These are phyloP conservation scores for Drepana falcataria DNA, from an alignment of 2,888 invertebrate genomes.

Conservation along the genomic window DNA sequence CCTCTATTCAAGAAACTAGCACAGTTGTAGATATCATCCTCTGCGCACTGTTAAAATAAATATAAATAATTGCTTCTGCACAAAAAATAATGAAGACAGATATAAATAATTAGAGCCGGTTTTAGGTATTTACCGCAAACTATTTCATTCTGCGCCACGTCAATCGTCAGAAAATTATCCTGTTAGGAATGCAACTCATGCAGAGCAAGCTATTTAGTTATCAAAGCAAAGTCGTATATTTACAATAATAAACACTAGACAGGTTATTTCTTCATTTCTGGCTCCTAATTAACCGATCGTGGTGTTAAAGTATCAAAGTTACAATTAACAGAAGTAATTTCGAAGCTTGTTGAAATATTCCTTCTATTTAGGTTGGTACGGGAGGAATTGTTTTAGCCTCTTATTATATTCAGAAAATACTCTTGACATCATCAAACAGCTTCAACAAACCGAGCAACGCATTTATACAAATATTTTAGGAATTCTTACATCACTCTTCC, in stretches of 20 bases:
- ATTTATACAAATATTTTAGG: background rate
- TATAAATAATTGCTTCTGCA: no score
- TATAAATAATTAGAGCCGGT: constrained; percentile 16
- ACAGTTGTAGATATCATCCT: no score
- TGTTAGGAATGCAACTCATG: constrained; percentile 39
- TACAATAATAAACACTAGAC: no score
- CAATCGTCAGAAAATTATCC: constrained; percentile 32
- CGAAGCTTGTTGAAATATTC: background rate
- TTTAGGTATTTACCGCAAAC: constrained; percentile 11
- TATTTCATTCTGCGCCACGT: constrained; percentile 13
- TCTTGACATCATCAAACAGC: background rate
- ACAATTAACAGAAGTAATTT: background rate
- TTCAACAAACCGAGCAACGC: background rate
- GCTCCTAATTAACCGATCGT: no score
- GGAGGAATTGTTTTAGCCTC: background rate
- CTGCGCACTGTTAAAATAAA: no score
- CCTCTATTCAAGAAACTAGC: no score
- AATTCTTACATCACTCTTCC: background rate
- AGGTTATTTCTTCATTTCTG: no score
- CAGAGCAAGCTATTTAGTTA: constrained; percentile 15
- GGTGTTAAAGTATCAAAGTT: no score
- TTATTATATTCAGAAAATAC: background rate
- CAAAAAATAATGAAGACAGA: background rate
- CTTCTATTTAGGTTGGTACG: background rate
- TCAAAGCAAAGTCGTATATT: background rate